A percentile compares a stretch with the other conserved stretches of the same genome.
These are phyloP conservation scores for Enteromius fasciolatus DNA, from an alignment of 2,797 vertebrate species.

Conservation along the genomic window DNA sequence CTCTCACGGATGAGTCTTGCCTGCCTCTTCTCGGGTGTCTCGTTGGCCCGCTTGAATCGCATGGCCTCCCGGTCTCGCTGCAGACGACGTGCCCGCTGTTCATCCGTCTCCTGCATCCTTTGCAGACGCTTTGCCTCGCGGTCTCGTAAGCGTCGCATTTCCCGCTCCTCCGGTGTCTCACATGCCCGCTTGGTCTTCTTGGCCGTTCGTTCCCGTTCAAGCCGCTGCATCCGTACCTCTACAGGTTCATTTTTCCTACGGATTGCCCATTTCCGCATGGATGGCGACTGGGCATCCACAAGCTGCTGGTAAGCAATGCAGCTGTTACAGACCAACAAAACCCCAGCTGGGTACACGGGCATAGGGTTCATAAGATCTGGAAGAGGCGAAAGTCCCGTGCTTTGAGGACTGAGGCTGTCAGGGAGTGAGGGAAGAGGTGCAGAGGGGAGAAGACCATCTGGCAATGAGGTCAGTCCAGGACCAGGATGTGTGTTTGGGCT, in stretches of 20 bases:
- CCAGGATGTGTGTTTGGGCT: conserved; percentile 68
- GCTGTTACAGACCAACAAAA: conserved; percentile 96
- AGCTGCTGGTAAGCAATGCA: conserved; percentile 92
- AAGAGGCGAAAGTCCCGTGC: conserved; percentile 75
- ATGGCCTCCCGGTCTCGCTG: conserved; percentile 97
- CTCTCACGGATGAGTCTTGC: conserved; percentile 92
- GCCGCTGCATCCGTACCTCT: conserved; percentile 86
- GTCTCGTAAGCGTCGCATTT: conserved; percentile 89
- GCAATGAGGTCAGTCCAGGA: conserved; percentile 71
- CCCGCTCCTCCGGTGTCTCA: conserved; percentile 89
- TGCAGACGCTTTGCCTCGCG: conserved; percentile 96
- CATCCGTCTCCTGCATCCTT: conserved; percentile 93
- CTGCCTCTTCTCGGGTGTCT: conserved; percentile 95
- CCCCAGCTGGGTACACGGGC: conserved; percentile 89
- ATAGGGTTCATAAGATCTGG: conserved; percentile 79
- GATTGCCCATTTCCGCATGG: conserved; percentile 88
- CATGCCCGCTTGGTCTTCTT: conserved; percentile 96
- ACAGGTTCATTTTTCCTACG: conserved; percentile 92
- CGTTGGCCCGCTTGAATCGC: conserved; percentile 92
- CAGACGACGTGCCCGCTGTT: conserved; percentile 90
- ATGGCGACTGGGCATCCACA: conserved; percentile 83
- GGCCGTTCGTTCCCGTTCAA: conserved; percentile 93
- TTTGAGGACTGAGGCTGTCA: conserved; percentile 75
- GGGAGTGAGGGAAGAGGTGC: conserved; percentile 75
- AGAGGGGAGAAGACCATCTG: conserved; percentile 76